phyloP scores from a whole-genome alignment of 2,797 vertebrate genomes.

The Vespertilio murinus region DNA sequence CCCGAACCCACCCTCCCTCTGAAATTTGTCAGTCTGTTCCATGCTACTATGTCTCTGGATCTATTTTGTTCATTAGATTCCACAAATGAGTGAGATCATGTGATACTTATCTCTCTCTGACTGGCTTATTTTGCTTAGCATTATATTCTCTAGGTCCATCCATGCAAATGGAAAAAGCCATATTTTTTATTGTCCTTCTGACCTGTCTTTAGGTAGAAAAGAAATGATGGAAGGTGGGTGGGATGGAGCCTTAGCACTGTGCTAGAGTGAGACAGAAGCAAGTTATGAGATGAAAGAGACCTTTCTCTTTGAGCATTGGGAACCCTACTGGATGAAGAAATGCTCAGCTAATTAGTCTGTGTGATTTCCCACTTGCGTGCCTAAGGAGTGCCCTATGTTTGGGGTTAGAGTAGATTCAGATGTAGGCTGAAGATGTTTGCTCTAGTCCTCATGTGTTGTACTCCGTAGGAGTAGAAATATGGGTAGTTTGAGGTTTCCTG shows the following conservation, averaged over 20 bases:
- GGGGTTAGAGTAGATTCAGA: not conserved
- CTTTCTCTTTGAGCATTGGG: not conserved
- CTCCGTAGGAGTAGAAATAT: not conserved
- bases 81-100: no score
- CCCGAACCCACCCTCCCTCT: no score
- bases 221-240: not conserved
- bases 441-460: not conserved
- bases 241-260: not conserved
- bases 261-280: not conserved
- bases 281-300: not conserved
- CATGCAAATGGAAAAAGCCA: not conserved
- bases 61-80: no score
- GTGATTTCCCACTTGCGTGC: not conserved
- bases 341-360: not conserved
- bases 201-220: not conserved
- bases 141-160: no score
- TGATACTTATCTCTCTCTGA: no score
- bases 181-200: not conserved
- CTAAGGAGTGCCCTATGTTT: not conserved
- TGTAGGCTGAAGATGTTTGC: not conserved
- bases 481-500: not conserved
- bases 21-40: no score
- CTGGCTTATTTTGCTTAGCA: no score
- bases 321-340: not conserved
- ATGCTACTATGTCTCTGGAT: no score